These are phyloP conservation scores for Onychomys leucogaster DNA, from an alignment of 2,797 vertebrate species.

Conservation along the genomic window DNA sequence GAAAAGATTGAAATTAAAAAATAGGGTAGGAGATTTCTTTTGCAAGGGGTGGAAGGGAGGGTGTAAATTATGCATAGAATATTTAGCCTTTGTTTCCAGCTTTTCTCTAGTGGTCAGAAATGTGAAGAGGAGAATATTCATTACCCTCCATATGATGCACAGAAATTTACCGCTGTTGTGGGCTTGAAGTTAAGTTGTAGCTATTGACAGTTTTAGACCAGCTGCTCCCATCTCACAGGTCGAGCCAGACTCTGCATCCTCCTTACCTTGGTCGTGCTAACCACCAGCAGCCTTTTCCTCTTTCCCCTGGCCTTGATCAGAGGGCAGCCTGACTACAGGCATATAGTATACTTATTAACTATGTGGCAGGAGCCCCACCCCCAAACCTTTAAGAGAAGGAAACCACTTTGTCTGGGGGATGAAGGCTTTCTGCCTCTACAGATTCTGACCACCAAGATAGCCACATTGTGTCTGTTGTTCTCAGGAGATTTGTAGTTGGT, in stretches of 20 bases:
- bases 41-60: too few species aligned
- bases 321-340: not conserved
- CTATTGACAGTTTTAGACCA: not conserved
- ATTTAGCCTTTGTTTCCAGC: not conserved
- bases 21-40: not conserved
- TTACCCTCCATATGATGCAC: not conserved
- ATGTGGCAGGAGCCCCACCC: not conserved
- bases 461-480: not conserved
- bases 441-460: not conserved
- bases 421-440: not conserved
- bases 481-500: not conserved
- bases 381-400: not conserved
- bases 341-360: not conserved
- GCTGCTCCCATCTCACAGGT: not conserved
- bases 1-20: conserved; percentile 1
- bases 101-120: not conserved
- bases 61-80: not conserved
- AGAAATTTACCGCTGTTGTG: not conserved
- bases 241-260: fast-evolving
- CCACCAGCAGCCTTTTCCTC: not conserved
- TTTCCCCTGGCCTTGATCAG: too few species aligned
- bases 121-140: not conserved
- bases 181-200: not conserved
- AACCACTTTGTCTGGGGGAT: not conserved
- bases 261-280: too few species aligned